phyloP scores from a whole-genome alignment of 2,888 invertebrate species.

The Tetrapedia diversipes region DNA sequence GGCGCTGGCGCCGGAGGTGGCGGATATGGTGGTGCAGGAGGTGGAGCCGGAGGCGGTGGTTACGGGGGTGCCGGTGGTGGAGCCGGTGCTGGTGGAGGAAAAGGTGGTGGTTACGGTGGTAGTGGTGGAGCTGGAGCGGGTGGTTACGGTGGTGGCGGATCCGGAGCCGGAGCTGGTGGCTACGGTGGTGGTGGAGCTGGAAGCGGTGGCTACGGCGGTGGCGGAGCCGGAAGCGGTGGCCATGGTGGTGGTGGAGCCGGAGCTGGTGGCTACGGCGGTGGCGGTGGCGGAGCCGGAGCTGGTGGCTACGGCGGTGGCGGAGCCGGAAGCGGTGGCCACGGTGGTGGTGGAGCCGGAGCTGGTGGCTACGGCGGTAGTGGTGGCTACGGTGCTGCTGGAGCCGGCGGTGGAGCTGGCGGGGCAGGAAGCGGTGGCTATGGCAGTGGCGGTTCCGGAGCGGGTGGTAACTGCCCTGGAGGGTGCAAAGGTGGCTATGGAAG shows the following conservation, averaged over 20 bases:
- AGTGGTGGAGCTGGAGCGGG: neutral
- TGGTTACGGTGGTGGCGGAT: neutral
- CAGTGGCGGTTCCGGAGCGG: constrained; percentile 42
- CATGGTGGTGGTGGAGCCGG: constrained; percentile 38
- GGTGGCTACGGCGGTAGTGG: constrained; percentile 12
- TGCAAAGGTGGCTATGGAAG: constrained; percentile 53
- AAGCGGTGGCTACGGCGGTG: constrained; percentile 15
- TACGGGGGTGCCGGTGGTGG: neutral
- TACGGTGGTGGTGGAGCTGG: neutral
- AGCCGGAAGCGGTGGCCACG: neutral
- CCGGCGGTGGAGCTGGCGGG: constrained; percentile 22
- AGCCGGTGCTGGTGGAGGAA: neutral
- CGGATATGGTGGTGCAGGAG: accelerated
- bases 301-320: constrained; percentile 9
- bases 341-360: constrained; percentile 26
- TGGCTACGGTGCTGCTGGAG: constrained; percentile 18
- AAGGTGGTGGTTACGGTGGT: neutral
- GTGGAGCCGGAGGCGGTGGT: neutral
- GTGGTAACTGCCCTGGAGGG: constrained; percentile 28
- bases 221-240: neutral
- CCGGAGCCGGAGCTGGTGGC: too few species aligned
- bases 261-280: constrained; percentile 19
- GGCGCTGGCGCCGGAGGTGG: constrained; percentile 25
- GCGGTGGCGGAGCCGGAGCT: constrained; percentile 38
- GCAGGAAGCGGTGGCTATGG: constrained; percentile 22